Evolutionary conservation across 2,888 invertebrate species (phyloP), one percentile per base, ranked within the genome.

Genomic region (Melanotus villosus): DNA sequence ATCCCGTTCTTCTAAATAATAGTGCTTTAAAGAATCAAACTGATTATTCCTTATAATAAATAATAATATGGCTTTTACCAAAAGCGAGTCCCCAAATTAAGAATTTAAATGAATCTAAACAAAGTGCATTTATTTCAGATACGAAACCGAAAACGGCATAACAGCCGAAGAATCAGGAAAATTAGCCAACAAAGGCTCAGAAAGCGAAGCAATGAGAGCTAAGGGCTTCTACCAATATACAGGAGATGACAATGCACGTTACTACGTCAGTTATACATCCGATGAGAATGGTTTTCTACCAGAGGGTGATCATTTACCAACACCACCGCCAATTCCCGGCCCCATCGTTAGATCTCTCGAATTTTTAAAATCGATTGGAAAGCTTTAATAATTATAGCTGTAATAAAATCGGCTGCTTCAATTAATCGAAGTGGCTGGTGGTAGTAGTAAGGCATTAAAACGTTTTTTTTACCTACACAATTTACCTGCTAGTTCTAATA

Each of bases 161-260:
- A 59, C 74, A 3, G 88, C 86, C 5, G 78, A 85, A 50, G 90
- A 89, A 76, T 76, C 71, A 1, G 91, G 91, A 16, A 86, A 85
- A 76, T 86, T 91, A 16, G 89, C 89, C 75, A 85, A 87, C 72
- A 77, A 85, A 9, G 85, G 87, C 0, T 84, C 86, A 66, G 86
- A 87, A 14, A 86, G 86, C 1, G 89, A 89, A 69, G 90, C 89
- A 1, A 88, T 91, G 52, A 87, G 87, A 63, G 89, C 90, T 0
- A 86, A 85, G 64, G 92, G 92, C 1, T 91, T 89, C 79, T 92
- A 88, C 79, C 88, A 91, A 75, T 92, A 90, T 79, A 88, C 91
- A 0, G 91, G 90, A 0, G 89, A 89, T 57, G 88, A 90, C 77
- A 90, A 90, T 63, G 79, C 85, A 1, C 86, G 86, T 38, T 88